phyloP scores from a whole-genome alignment of 2,113 vertebrate genomes.

The Pachyramphus minor region DNA sequence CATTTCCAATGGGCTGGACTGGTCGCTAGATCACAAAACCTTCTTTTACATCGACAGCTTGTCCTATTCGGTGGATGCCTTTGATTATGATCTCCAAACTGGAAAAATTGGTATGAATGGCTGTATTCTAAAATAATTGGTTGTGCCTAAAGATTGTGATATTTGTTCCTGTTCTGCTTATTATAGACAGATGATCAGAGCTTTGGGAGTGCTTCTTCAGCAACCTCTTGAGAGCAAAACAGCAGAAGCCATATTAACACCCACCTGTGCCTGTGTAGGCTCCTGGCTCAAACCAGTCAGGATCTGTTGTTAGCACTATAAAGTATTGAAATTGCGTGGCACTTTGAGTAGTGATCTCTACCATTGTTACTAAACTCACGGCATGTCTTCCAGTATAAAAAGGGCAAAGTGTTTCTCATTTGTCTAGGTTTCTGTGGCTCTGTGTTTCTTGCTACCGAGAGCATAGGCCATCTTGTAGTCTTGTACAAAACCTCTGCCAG shows the following conservation, averaged over 20 bases:
- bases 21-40: slow-evolving; percentile 86
- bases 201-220: neutral
- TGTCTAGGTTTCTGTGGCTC: neutral
- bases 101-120: slow-evolving; percentile 78
- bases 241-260: neutral
- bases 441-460: neutral
- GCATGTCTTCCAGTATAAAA: neutral
- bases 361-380: neutral
- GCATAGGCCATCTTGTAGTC: neutral
- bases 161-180: neutral
- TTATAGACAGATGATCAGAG: neutral
- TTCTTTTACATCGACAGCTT: slow-evolving; percentile 96
- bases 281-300: neutral
- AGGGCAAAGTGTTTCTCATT: neutral
- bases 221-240: neutral
- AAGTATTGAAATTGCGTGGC: neutral
- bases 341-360: neutral
- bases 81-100: slow-evolving; percentile 84
- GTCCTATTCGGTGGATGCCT: slow-evolving; percentile 84
- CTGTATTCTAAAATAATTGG: neutral
- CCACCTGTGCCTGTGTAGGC: fast-evolving
- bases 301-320: neutral
- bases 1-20: slow-evolving; percentile 93
- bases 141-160: neutral
- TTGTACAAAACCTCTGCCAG: neutral